A percentile compares a stretch with the other conserved stretches of the same genome.
These are phyloP conservation scores for Hemicordylus capensis DNA, from an alignment of 2,113 vertebrate genomes.

Conservation along the genomic window DNA sequence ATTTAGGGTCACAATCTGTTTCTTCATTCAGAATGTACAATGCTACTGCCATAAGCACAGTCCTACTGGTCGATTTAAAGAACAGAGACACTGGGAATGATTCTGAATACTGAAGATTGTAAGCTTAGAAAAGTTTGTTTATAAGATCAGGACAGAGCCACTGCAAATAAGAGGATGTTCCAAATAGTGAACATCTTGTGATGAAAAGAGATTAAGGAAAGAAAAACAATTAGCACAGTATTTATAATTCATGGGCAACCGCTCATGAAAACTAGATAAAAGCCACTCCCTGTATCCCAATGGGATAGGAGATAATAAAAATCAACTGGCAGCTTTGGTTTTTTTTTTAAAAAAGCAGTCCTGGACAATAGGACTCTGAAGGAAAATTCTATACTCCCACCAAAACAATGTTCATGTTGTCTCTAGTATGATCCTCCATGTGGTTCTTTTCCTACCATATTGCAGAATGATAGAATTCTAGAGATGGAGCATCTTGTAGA, in stretches of 20 bases:
- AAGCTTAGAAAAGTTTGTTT: background rate
- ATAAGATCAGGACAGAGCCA: fast-evolving
- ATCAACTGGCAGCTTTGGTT: background rate
- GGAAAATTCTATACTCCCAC: background rate
- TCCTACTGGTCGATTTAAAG: fast-evolving
- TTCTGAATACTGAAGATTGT: background rate
- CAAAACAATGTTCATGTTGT: background rate
- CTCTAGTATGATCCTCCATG: background rate
- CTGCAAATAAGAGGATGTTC: background rate
- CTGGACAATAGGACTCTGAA: background rate
- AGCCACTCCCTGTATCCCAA: background rate
- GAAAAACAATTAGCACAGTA: background rate
- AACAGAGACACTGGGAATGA: background rate
- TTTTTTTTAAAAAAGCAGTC: background rate
- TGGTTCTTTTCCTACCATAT: background rate
- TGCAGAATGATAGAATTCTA: no score
- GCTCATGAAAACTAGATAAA: background rate
- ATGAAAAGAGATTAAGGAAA: background rate
- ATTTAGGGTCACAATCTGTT: background rate
- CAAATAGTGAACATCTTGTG: background rate
- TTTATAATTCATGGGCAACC: conserved; percentile 7
- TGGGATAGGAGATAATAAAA: background rate
- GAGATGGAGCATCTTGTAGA: no score
- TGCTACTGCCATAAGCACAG: background rate
- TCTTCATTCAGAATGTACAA: background rate